These are phyloP conservation scores for Myrmophylax atrothorax DNA, from an alignment of 2,113 vertebrate genomes.

Conservation along the genomic window DNA sequence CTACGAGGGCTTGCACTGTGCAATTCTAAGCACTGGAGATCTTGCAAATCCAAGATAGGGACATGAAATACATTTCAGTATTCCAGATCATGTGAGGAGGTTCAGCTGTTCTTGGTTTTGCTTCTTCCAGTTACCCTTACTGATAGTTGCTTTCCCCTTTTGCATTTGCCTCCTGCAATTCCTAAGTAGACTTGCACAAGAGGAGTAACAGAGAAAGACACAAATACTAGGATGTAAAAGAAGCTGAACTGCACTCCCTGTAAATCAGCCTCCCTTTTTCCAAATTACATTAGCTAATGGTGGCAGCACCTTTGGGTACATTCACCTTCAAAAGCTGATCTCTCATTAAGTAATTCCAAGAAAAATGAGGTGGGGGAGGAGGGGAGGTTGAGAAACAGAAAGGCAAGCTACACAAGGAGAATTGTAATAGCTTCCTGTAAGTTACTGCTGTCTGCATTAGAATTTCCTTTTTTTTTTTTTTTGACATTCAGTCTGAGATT, in stretches of 20 bases:
- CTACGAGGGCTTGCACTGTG: background rate
- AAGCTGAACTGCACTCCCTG: background rate
- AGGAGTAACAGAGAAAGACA: background rate
- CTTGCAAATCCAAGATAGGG: background rate
- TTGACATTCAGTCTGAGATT: background rate
- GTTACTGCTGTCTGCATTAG: slow-evolving; percentile 4
- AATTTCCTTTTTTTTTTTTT: background rate
- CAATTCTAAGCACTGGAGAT: background rate
- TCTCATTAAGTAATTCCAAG: slow-evolving; percentile 30
- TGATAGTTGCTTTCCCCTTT: background rate
- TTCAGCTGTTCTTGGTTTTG: background rate
- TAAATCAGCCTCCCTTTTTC: background rate
- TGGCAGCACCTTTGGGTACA: background rate
- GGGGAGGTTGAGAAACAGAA: background rate
- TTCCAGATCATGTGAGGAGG: background rate
- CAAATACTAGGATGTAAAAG: rapidly evolving
- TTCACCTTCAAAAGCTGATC: slow-evolving; percentile 36
- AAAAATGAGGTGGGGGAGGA: background rate
- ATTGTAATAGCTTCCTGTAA: slow-evolving; percentile 31
- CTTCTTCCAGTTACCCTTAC: background rate
- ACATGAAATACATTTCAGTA: background rate
- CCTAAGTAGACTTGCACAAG: background rate
- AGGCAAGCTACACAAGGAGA: slow-evolving; percentile 5
- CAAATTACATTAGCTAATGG: slow-evolving; percentile 54
- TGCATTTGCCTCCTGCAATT: background rate